These are phyloP conservation scores for Apus apus DNA, from an alignment of 2,113 vertebrate genomes.

Conservation along the genomic window DNA sequence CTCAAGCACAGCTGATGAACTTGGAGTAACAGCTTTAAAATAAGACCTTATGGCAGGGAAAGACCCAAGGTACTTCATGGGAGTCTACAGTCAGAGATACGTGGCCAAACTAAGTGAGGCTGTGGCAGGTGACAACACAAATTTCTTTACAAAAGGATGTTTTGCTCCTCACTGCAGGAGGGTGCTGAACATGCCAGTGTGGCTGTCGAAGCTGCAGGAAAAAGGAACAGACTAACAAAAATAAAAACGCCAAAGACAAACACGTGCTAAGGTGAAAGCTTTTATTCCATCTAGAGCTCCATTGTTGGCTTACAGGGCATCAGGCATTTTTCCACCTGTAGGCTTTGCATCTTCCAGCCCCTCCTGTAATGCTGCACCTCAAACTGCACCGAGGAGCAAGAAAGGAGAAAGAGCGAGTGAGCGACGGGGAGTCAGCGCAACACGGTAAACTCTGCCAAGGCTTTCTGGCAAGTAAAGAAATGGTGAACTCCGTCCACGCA, in stretches of 20 bases:
- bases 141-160: background rate
- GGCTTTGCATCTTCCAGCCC: background rate
- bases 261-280: background rate
- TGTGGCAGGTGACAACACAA: background rate
- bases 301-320: background rate
- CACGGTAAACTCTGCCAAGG: background rate
- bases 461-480: background rate
- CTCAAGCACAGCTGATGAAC: background rate
- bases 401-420: background rate
- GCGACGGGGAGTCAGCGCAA: background rate
- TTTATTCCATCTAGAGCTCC: slow-evolving; percentile 30
- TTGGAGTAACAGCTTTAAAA: background rate
- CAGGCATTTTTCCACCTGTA: background rate
- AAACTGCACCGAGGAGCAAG: background rate
- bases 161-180: background rate
- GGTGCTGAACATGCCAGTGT: background rate
- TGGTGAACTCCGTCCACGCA: background rate
- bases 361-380: background rate
- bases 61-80: background rate
- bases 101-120: background rate
- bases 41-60: background rate
- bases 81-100: background rate
- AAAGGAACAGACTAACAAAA: background rate
- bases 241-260: background rate
- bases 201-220: background rate